Base-by-base conservation (phyloP, 1,140 invertebrate species). In the Aphelenchoides fujianensis region DNA sequence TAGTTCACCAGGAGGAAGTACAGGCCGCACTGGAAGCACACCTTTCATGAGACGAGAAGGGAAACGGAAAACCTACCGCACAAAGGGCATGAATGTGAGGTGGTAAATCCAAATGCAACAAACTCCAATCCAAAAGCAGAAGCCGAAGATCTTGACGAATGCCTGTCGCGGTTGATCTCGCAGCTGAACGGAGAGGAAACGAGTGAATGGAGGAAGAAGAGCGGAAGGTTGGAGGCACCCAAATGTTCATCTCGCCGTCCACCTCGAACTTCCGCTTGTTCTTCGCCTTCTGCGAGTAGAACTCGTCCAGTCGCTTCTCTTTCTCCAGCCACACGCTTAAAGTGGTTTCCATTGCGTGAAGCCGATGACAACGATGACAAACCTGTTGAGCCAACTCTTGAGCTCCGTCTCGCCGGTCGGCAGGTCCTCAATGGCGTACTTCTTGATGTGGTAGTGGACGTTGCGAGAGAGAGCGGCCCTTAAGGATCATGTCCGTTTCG, bases 391-490 rank as follows among this genome's bases (percentile, higher is more conserved):
- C 82, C 82, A 84, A 23, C 80, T 64, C 41, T 67, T 53, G 0
- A 80, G 48, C 23, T 71, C 82, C 27, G 35, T 61, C 48, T 83
- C 82, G 19, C 66, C n/a, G 32, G 32, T 48, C 9, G 81, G 81
- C 2, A 83, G 31, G 31, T 79, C 55, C n/a, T 69, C 68, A 27
- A 80, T 73, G 2, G 68, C 62, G 41, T 80, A 79, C 34, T 70
- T 67, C 52, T 63, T 48, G 62, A 83, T 74, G 55, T 84, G 68
- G 53, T 83, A 83, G 69, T 83, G 82, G 32, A 83, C 82, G 36
- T 78, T 69, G 41, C 59, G 62, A 2, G 82, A 79, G 27, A 76
- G 28, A 12, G n/a, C 23, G 28, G 19, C 82, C 82, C 66, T 72
- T 78, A 7, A 83, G 23, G n/a, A 82, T 74, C 52, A 82, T 79